These are phyloP conservation scores for Chrysaora quinquecirrha DNA, from an alignment of 30 jellyfish, hydroid and myxozoan genomes.

Conservation along the genomic window DNA sequence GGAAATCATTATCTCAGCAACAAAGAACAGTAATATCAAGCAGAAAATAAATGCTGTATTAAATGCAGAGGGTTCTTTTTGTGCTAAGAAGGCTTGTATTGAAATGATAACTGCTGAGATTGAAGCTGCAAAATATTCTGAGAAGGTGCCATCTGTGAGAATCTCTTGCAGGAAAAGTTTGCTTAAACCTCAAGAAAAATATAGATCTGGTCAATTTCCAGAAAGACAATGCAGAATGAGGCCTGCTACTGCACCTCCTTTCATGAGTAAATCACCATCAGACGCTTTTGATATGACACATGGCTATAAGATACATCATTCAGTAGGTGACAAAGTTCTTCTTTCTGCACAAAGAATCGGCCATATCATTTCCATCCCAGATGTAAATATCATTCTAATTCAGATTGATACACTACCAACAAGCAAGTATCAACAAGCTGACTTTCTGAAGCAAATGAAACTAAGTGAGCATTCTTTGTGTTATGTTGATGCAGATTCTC, in stretches of 20 bases:
- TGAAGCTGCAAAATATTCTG: slow-evolving; percentile 4
- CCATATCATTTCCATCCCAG: slow-evolving; percentile 58
- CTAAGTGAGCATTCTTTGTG: slow-evolving; percentile 11
- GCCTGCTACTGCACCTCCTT: slow-evolving; percentile 62
- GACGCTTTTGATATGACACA: background rate
- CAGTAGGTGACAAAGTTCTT: slow-evolving; percentile 48
- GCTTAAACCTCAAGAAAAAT: background rate
- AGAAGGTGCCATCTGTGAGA: background rate
- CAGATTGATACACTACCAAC: slow-evolving; percentile 39
- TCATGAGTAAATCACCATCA: background rate
- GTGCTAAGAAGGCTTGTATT: slow-evolving; percentile 12
- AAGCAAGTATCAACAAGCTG: slow-evolving; percentile 40
- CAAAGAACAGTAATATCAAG: slow-evolving; percentile 14
- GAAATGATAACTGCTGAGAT: slow-evolving; percentile 30
- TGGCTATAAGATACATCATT: background rate
- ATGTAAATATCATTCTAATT: slow-evolving; percentile 26
- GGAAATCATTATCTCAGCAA: slow-evolving; percentile 34
- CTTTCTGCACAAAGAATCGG: slow-evolving; percentile 57
- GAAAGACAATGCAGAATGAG: slow-evolving; percentile 2
- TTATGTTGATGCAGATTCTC: slow-evolving; percentile 34
- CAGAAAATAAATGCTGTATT: background rate
- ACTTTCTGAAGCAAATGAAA: background rate
- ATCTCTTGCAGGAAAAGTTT: background rate
- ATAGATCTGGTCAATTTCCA: background rate
- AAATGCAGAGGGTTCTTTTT: background rate